Evolutionary conservation across 2,797 vertebrate species (phyloP).

Genomic region (Malurus splendens): DNA sequence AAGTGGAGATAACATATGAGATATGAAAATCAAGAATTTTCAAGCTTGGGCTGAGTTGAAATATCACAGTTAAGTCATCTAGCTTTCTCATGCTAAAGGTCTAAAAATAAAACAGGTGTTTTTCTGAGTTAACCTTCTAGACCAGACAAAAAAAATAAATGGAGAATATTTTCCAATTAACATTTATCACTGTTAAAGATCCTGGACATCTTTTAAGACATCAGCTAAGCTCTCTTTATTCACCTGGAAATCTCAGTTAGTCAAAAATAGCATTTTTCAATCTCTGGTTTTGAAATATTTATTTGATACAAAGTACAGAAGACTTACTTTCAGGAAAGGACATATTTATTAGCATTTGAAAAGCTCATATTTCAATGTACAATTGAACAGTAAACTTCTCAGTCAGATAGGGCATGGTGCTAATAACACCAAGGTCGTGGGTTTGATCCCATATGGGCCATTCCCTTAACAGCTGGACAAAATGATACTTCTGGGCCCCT

Average conservation of each 20-base stretch:
- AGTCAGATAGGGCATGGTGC: not conserved
- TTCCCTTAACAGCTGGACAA: not conserved
- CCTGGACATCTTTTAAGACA: not conserved
- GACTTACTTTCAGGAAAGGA: not conserved
- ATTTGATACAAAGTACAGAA: not conserved
- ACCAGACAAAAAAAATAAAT: not conserved
- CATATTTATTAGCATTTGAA: not conserved
- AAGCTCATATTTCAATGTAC: not conserved
- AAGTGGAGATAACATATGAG: not conserved
- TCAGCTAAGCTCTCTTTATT: not conserved
- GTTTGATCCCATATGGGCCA: not conserved
- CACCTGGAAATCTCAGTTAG: not conserved
- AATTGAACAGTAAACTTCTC: not conserved
- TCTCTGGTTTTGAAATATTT: not conserved
- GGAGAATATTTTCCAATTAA: not conserved
- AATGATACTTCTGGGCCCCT: not conserved
- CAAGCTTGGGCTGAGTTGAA: not conserved
- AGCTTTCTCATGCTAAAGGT: not conserved
- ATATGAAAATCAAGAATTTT: not conserved
- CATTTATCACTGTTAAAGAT: not conserved
- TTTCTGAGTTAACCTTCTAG: not conserved
- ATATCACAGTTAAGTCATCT: not conserved
- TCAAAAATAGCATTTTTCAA: not conserved
- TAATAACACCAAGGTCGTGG: rapidly evolving
- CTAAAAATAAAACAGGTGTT: not conserved